A percentile compares a stretch with the other conserved stretches of the same genome.
phyloP scores from a whole-genome alignment of 2,888 invertebrate species.

The Aspidiotus rigidus region DNA sequence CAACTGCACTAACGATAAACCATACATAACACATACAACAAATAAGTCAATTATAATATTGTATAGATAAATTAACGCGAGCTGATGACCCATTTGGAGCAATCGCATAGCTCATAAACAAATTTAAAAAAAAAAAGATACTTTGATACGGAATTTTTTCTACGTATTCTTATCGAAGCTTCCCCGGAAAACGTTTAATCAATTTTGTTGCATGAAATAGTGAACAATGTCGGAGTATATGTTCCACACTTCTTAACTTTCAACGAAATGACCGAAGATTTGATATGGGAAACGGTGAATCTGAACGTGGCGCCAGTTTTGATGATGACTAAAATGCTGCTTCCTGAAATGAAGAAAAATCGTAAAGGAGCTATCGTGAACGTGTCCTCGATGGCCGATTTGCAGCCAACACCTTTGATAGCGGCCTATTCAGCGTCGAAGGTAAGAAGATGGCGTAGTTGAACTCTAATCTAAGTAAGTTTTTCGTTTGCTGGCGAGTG shows the following conservation, averaged over 20 bases:
- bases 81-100: too few relatives aligned
- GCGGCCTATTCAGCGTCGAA: not conserved
- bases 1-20: too few relatives aligned
- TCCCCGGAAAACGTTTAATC: too few relatives aligned
- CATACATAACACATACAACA: too few relatives aligned
- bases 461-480: too few relatives aligned
- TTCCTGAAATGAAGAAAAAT: constrained; percentile 67
- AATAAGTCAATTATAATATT: too few relatives aligned
- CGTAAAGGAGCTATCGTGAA: constrained; percentile 78
- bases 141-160: too few relatives aligned
- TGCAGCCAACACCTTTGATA: constrained; percentile 55
- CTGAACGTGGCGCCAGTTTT: constrained; percentile 83
- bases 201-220: constrained; percentile 44
- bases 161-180: too few relatives aligned
- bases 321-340: constrained; percentile 65
- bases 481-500: too few relatives aligned
- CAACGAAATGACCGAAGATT: constrained; percentile 60
- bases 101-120: too few relatives aligned
- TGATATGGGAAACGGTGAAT: constrained; percentile 71
- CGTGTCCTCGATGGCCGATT: constrained; percentile 78
- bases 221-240: constrained; percentile 85
- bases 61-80: too few relatives aligned
- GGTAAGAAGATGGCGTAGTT: constrained; percentile 1
- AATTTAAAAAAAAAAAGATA: too few relatives aligned
- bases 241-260: constrained; percentile 76